phyloP scores from a whole-genome alignment of 2,888 invertebrate species.

The Epirrhoe tristata region DNA sequence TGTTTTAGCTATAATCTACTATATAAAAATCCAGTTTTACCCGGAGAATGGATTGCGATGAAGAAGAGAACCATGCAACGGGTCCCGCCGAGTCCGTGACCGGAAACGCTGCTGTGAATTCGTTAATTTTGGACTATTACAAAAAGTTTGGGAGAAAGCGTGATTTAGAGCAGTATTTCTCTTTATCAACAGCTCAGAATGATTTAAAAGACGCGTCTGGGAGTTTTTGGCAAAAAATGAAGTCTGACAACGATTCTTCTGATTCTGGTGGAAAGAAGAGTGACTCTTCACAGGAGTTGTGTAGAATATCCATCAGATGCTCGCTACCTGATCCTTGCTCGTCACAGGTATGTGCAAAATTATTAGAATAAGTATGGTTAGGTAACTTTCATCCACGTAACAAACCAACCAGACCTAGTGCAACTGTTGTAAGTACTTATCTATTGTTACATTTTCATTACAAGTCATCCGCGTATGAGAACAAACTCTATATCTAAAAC shows the following conservation, averaged over 20 bases:
- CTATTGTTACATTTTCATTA: too few species aligned
- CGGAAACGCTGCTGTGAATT: constrained; percentile 65
- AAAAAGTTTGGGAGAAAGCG: constrained; percentile 88
- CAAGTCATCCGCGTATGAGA: too few species aligned
- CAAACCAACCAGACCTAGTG: too few species aligned
- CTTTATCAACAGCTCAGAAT: constrained; percentile 74
- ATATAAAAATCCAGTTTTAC: constrained; percentile 30
- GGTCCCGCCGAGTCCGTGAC: constrained; percentile 49
- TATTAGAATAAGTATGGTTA: too few species aligned
- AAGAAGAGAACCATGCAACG: constrained; percentile 43
- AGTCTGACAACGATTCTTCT: constrained; percentile 71
- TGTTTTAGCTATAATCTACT: constrained; percentile 40
- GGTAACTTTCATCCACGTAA: too few species aligned
- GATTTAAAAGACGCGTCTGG: constrained; percentile 73
- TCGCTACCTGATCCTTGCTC: constrained; percentile 64
- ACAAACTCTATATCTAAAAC: too few species aligned
- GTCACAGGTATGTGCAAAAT: constrained; percentile 56
- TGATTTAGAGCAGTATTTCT: constrained; percentile 89
- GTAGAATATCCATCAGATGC: constrained; percentile 76
- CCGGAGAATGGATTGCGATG: constrained; percentile 64
- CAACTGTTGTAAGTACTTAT: too few species aligned
- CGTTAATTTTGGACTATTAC: constrained; percentile 87
- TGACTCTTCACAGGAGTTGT: constrained; percentile 74
- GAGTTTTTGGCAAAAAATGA: constrained; percentile 78
- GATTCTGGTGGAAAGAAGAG: constrained; percentile 73